Evolutionary conservation across 2,888 invertebrate genomes (phyloP), one percentile per base, ranked within the genome.

Genomic region (Mythimna impura): DNA sequence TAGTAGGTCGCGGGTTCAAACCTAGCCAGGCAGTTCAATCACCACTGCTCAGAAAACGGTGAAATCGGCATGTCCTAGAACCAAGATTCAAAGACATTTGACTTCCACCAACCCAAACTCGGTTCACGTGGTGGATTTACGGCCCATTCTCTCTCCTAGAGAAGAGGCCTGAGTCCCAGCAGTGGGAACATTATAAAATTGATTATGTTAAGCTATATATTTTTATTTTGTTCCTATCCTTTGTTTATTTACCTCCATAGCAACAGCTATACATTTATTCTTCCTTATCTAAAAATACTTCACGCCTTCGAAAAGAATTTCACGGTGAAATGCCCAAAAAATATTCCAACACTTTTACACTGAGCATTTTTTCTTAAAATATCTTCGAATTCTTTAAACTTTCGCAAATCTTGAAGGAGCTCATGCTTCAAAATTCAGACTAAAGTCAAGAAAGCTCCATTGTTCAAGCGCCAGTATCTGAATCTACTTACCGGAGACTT

Each of bases 401-500:
- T 82, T 81, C 76, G 73, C 73, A 85, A 86, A 84, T 88, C 81
- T 85, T 74, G 83, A 83, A 83, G 80, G 74, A 85, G 71, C 79
- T 80, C 67, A 72, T 75, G 71, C 66, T 75, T 85, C 76, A 86
- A 84, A 87, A 86, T 86, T 83, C 83, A 66, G 78, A 77, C 88
- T 90, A 89, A 86, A 87, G 89, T 85, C 87, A 86, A 87, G 89
- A 86, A 87, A 87, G 83, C 87, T 85, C 81, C 84, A 87, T 89
- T 89, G 90, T 90, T 89, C 88, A 81, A 87, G 87, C 82, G 76
- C 78, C 83, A 82, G 86, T 87, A 89, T 89, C 86, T 84, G 88
- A 88, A 91, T 91, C 88, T 90, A 89, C 89, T 91, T 90, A 86
- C 71, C 76, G 81, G 69, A 79, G 80, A 86, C 89, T 89, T 82